Evolutionary conservation across 2,888 invertebrate genomes (phyloP), one percentile per base, ranked within the genome.

Genomic region (Resseliella maxima): DNA sequence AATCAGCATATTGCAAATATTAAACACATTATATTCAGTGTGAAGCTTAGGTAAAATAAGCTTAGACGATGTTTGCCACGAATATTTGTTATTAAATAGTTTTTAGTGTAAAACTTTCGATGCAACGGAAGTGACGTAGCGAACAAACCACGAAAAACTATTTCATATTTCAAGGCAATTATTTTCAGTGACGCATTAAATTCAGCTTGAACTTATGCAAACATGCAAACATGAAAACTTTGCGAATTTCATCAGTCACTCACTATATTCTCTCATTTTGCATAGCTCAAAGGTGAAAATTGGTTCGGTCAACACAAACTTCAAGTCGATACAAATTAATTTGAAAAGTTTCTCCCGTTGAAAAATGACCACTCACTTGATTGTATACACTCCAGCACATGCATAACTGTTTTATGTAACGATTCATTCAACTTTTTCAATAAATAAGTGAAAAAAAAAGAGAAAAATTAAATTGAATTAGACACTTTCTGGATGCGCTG

Each of bases 151-250:
- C 59, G 3, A 59, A 59, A 41, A n/a, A 59, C 59, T 59, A 59
- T 59, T 2, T 10, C 24, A 59, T 59, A 59, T 59, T 59, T 59
- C 41, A 59, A 59, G 12, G 24, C 59, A 59, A 59, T 59, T 59
- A 59, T 59, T 59, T 59, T n/a, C 59, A 1, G 59, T 59, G 59
- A 59, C 10, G 59, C 59, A 59, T 59, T 59, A 59, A n/a, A 59
- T 59, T 59, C 41, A 41, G 41, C 41, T n/a, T n/a, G n/a, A 41
- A 41, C 6, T 59, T 24, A 3, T 41, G 41, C 12, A 41, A n/a
- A 59, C 59, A 59, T 24, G 6, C 24, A 59, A n/a, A 1, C 3
- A n/a, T 6, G 10, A 24, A 59, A 59, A 24, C 24, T 59, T 59
- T n/a, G 59, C 12, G 59, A 59, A 59, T 24, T 24, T n/a, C 59